Conservation (phyloP, 2,113 vertebrate species). For the Xiphorhynchus elegans region DNA sequence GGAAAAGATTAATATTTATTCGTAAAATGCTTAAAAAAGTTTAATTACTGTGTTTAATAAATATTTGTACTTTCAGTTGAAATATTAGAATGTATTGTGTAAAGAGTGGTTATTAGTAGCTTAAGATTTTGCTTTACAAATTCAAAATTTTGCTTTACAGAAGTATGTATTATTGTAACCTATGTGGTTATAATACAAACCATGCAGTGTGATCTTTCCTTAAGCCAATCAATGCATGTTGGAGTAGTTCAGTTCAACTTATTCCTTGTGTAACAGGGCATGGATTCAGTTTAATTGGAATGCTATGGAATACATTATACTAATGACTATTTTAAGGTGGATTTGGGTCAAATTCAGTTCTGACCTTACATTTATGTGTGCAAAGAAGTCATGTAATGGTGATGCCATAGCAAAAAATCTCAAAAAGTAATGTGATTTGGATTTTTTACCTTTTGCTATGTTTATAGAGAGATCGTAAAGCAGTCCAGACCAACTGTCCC, state of each 20-base stretch:
- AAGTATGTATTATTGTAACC: background rate
- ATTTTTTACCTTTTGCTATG: background rate
- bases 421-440: background rate
- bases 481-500: background rate
- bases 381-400: background rate
- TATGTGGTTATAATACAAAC: background rate
- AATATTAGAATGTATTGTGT: background rate
- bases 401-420: background rate
- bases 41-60: background rate
- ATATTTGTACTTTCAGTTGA: background rate
- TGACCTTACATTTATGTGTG: background rate
- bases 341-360: background rate
- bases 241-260: background rate
- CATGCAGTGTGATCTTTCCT: background rate
- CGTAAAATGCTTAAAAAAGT: background rate
- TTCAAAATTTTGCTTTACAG: background rate
- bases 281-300: background rate
- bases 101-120: background rate
- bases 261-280: background rate
- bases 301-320: background rate
- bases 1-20: background rate
- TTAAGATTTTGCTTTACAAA: background rate
- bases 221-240: background rate
- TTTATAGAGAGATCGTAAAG: background rate
- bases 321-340: background rate